A percentile compares a stretch with the other conserved stretches of the same genome.
Evolutionary conservation across 2,797 vertebrate genomes (phyloP).

Genomic region (Sitta carolinensis): DNA sequence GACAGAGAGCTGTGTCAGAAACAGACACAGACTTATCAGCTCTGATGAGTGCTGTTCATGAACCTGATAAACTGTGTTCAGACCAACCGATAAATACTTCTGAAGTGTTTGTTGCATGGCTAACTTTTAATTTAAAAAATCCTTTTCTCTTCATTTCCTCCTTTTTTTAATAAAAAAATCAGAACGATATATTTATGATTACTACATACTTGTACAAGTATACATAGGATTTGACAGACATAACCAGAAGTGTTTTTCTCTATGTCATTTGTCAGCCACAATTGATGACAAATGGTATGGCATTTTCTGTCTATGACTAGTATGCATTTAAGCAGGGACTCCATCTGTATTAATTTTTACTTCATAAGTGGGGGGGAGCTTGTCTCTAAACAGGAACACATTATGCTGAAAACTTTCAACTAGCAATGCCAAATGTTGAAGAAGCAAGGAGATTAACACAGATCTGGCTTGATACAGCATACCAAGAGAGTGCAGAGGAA

Average conservation of each 20-base stretch:
- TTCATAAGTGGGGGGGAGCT: background rate
- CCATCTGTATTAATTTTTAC: constrained; percentile 2
- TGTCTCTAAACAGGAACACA: background rate
- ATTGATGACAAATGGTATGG: background rate
- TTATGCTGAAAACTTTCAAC: background rate
- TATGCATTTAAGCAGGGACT: constrained; percentile 25
- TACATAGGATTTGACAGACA: background rate
- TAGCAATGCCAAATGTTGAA: constrained; percentile 21
- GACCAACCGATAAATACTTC: background rate
- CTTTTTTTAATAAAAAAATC: background rate
- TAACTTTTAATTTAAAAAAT: background rate
- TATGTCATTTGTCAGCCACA: constrained; percentile 3
- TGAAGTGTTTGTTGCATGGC: background rate
- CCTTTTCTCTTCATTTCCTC: background rate
- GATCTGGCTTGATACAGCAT: background rate
- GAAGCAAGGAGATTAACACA: background rate
- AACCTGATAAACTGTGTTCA: background rate
- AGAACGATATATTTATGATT: background rate
- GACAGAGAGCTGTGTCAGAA: background rate
- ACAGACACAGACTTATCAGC: background rate
- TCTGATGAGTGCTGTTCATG: background rate
- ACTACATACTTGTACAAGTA: background rate
- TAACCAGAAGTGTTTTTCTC: constrained; percentile 10
- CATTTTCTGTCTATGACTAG: constrained; percentile 4
- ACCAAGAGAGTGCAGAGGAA: background rate